Base-by-base conservation (phyloP, 2,797 vertebrate genomes). In the Phoxinus dragarum region DNA sequence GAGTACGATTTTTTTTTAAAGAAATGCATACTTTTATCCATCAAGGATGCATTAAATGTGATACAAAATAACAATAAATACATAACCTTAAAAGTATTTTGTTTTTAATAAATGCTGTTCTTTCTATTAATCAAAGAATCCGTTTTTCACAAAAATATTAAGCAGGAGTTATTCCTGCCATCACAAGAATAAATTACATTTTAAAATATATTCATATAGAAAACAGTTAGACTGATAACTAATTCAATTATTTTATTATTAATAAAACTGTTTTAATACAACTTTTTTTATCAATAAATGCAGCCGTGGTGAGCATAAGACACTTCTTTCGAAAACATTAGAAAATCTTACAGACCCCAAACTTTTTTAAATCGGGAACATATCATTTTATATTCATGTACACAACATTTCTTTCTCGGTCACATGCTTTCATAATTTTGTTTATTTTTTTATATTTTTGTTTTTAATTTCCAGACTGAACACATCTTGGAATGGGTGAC, bases 371-470 rank as follows among this genome's bases (percentile, higher is more conserved):
- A 69, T 34, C 19, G 17, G 36, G 16, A n/a, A 11, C 1, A 5
- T 66, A 19, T 69, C 3, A 8, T 27, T 31, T 16, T n/a, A 27
- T 64, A 47, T 5, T 74, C 16, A 49, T 66, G 14, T 5, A 75
- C n/a, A 71, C 14, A 9, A 59, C 8, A 5, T 61, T 27, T 23
- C 6, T 44, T 19, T 82, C 44, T 49, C 7, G 64, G 19, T 64
- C 14, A 77, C 74, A 19, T 75, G 23, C 47, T 76, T 67, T 10
- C 44, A 67, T 75, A 31, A 8, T 76, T 54, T 80, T 75, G 10
- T 80, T 42, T 82, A 56, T 81, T 38, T 23, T 21, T 69, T 64
- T 49, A n/a, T 36, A 49, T 83, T 3, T 81, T 40, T 71, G 21
- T 54, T 38, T 71, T 42, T 71, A 2, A 71, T 71, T 81, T 81